A percentile compares a stretch with the other conserved stretches of the same genome.
Evolutionary conservation across 2,113 vertebrate species (phyloP).

Genomic region (Camelus dromedarius): DNA sequence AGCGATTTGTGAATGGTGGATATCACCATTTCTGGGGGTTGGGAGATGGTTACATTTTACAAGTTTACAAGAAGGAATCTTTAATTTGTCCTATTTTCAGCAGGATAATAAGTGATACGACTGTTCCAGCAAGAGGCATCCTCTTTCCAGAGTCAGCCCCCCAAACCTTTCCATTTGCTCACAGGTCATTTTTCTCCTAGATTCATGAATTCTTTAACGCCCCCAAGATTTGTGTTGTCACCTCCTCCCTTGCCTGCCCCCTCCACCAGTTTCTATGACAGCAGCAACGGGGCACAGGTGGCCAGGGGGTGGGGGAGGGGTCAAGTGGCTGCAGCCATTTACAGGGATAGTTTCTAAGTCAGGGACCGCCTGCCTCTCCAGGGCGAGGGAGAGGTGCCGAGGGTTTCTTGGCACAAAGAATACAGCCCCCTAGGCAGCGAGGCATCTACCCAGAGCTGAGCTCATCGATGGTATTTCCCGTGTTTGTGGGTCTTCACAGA

Average conservation of each 20-base stretch:
- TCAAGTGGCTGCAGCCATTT: neutral
- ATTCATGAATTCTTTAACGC: neutral
- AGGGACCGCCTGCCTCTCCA: neutral
- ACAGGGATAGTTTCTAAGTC: neutral
- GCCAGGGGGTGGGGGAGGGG: neutral
- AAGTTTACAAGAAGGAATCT: conserved; percentile 18
- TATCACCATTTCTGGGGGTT: neutral
- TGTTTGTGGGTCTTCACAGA: neutral
- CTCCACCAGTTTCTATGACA: neutral
- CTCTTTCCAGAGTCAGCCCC: neutral
- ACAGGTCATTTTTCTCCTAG: neutral
- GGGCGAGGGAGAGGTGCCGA: neutral
- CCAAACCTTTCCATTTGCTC: neutral
- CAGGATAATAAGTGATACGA: neutral
- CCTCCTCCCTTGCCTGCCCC: neutral
- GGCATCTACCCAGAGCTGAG: neutral
- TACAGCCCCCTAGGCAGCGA: accelerated
- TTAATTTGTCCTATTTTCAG: neutral
- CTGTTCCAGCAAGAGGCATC: neutral
- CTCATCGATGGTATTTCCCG: accelerated
- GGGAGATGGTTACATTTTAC: neutral
- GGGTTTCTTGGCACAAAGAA: neutral
- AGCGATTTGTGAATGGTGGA: neutral
- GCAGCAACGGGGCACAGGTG: conserved; percentile 3
- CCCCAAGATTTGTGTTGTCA: neutral